Conservation (phyloP, 2,797 vertebrate species). For the Darevskia mixta region DNA sequence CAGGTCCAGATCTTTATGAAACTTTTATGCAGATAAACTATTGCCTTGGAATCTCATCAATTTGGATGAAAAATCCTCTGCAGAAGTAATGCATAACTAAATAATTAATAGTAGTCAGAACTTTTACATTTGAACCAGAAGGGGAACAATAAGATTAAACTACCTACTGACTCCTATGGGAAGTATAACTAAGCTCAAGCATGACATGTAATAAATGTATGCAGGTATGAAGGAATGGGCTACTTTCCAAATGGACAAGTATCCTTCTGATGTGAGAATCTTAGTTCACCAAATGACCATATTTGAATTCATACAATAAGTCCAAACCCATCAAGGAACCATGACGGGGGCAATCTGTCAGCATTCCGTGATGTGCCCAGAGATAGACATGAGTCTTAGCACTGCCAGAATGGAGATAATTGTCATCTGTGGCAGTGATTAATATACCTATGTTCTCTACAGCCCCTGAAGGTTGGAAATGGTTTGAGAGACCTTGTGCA, state of each 20-base stretch:
- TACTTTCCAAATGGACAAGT: slow-evolving; percentile 15
- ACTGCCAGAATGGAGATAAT: neutral
- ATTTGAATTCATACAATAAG: neutral
- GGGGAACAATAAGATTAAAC: too few relatives aligned
- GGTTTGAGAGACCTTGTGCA: neutral
- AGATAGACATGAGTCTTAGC: neutral
- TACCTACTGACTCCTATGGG: neutral
- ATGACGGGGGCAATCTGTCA: neutral
- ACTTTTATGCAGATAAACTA: too few relatives aligned
- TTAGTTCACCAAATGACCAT: neutral
- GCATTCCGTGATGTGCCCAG: rapidly evolving
- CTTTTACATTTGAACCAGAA: too few relatives aligned
- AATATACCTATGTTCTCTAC: neutral
- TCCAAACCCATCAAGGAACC: neutral
- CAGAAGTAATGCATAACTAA: too few relatives aligned
- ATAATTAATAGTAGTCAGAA: too few relatives aligned
- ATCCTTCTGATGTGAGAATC: neutral
- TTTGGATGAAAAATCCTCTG: too few relatives aligned
- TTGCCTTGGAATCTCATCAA: too few relatives aligned
- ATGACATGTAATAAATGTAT: slow-evolving; percentile 30
- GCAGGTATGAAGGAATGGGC: neutral
- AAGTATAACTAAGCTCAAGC: neutral
- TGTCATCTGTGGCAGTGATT: rapidly evolving
- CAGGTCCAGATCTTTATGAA: too few relatives aligned
- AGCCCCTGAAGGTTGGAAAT: neutral